A percentile compares a stretch with the other conserved stretches of the same genome.
Conservation (phyloP, 2,113 vertebrate species). For the Cyanocitta stelleri region DNA sequence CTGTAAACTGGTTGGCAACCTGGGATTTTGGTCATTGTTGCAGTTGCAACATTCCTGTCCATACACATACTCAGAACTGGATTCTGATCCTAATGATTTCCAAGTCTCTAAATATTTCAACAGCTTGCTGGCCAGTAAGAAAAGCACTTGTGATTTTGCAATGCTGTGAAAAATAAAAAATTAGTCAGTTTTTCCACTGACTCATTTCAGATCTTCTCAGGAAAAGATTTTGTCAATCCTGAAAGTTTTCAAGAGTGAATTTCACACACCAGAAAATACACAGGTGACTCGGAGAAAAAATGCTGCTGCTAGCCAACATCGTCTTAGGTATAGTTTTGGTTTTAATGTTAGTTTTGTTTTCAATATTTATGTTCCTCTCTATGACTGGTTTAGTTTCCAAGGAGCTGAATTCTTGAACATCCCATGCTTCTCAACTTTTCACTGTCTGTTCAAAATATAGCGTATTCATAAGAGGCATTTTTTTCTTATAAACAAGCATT, state of each 20-base stretch:
- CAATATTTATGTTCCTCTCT: neutral
- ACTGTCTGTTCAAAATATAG: neutral
- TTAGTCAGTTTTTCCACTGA: neutral
- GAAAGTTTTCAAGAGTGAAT: neutral
- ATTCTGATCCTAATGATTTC: neutral
- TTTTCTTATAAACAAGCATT: neutral
- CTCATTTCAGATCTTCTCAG: neutral
- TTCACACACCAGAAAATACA: neutral
- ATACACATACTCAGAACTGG: neutral
- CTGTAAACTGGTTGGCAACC: neutral
- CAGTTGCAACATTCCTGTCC: neutral
- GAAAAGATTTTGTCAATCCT: neutral
- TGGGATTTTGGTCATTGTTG: neutral
- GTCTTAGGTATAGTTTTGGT: neutral
- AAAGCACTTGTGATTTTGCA: neutral
- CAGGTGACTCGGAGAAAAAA: neutral
- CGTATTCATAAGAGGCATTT: neutral
- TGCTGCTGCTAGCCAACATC: neutral
- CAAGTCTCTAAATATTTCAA: neutral
- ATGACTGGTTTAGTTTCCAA: neutral
- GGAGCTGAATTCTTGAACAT: neutral
- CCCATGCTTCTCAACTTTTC: neutral
- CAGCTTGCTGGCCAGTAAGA: neutral
- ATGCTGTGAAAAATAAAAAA: neutral
- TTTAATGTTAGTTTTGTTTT: conserved; percentile 10